Evolutionary conservation across 2,888 invertebrate genomes (phyloP).

Genomic region (Heterodera filipjevi): DNA sequence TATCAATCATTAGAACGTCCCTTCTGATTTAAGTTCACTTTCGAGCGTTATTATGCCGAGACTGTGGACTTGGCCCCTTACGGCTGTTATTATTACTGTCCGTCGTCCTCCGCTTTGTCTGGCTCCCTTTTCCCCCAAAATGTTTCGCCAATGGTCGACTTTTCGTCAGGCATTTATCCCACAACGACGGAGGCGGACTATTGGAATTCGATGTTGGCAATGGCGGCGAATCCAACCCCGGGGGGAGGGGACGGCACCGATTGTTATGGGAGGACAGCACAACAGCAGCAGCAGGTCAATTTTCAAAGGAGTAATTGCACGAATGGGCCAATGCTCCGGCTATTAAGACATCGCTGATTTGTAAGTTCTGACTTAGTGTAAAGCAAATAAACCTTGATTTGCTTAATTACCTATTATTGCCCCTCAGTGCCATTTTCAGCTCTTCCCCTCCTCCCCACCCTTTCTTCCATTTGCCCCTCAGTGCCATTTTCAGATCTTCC

Average conservation of each 20-base stretch:
- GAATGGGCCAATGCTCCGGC: too few species aligned
- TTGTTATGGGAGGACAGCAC: neutral
- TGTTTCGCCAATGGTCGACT: neutral
- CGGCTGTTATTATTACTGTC: neutral
- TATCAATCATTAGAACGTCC: neutral
- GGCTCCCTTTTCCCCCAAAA: neutral
- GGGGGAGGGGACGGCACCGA: neutral
- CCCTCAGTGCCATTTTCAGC: too few species aligned
- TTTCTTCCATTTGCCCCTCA: neutral
- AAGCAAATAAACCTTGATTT: too few species aligned
- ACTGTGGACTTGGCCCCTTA: conserved; percentile 4
- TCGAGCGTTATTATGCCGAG: conserved; percentile 15
- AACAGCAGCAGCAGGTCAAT: neutral
- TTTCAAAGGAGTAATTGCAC: neutral
- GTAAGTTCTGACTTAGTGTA: too few species aligned
- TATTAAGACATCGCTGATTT: too few species aligned
- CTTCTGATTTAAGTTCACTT: neutral
- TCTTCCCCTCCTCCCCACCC: neutral
- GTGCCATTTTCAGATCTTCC: too few species aligned
- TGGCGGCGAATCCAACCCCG: neutral
- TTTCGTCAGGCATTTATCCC: neutral
- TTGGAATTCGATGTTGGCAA: conserved; percentile 11
- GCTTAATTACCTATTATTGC: too few species aligned
- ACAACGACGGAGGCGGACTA: neutral
- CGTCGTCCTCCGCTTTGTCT: neutral